Conservation (phyloP, 2,888 invertebrate species). For the Aphrophora alni region DNA sequence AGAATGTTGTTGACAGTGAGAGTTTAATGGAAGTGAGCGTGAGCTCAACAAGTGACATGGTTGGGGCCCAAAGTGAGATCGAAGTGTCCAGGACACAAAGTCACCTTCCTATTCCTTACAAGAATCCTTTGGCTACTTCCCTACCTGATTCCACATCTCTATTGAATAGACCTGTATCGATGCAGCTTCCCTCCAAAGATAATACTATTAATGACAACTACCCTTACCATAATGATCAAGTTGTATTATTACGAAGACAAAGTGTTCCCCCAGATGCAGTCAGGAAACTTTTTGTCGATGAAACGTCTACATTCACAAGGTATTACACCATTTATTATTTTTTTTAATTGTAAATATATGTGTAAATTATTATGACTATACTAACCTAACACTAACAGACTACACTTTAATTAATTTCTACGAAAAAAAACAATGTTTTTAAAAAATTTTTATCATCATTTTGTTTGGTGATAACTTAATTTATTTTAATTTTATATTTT, state of each 20-base stretch:
- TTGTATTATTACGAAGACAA: constrained; percentile 13
- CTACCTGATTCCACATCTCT: constrained; percentile 10
- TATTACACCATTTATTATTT: no score
- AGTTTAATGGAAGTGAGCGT: constrained; percentile 39
- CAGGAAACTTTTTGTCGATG: constrained; percentile 50
- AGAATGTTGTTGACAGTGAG: constrained; percentile 32
- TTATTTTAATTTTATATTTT: no score
- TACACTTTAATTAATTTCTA: no score
- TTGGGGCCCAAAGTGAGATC: constrained; percentile 25
- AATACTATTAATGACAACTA: constrained; percentile 32
- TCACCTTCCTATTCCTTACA: not conserved
- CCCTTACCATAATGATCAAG: constrained; percentile 13
- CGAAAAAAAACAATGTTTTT: no score
- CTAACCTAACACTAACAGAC: no score
- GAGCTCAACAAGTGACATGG: constrained; percentile 26
- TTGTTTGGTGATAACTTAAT: no score
- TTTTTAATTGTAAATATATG: no score
- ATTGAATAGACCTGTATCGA: constrained; percentile 2
- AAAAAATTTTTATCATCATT: no score
- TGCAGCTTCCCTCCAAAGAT: constrained; percentile 18
- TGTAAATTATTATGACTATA: no score
- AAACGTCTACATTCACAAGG: constrained; percentile 56
- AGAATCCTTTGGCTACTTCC: not conserved
- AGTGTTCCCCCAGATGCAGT: constrained; percentile 39
- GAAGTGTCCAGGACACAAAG: not conserved